Conservation (phyloP, 2,888 invertebrate species). For the Lepidocyrtinus sp. region DNA sequence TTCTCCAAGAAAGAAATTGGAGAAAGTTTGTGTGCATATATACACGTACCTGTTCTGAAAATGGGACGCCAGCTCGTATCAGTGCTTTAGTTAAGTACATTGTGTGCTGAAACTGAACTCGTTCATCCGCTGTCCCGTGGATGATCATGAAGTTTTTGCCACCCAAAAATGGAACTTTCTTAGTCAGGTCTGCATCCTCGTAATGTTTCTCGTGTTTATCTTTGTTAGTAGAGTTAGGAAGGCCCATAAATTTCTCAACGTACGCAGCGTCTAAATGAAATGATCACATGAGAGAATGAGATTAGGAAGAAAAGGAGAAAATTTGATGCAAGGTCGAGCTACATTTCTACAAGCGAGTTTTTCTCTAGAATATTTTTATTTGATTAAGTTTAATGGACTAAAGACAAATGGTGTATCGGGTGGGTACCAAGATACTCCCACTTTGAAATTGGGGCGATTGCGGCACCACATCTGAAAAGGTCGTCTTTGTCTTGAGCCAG, state of each 20-base stretch:
- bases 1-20: background rate
- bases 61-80: slow-evolving; percentile 85
- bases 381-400: slow-evolving; percentile 25
- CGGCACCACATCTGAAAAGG: slow-evolving; percentile 87
- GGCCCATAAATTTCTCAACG: slow-evolving; percentile 90
- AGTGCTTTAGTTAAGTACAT: slow-evolving; percentile 87
- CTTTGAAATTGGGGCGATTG: slow-evolving; percentile 87
- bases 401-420: no score
- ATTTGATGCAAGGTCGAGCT: background rate
- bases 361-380: background rate
- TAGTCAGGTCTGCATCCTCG: slow-evolving; percentile 84
- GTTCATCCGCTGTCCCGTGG: slow-evolving; percentile 89
- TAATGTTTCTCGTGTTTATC: slow-evolving; percentile 81
- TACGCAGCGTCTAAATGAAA: slow-evolving; percentile 84
- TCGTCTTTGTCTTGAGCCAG: slow-evolving; percentile 82
- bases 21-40: background rate
- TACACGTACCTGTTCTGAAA: slow-evolving; percentile 83
- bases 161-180: slow-evolving; percentile 84
- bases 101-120: slow-evolving; percentile 90
- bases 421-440: slow-evolving; percentile 70
- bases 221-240: slow-evolving; percentile 77
- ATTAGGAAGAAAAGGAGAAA: slow-evolving; percentile 12
- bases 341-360: background rate
- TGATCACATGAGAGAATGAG: background rate
- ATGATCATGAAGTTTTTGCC: slow-evolving; percentile 77